These are phyloP conservation scores for Scomber scombrus DNA, from an alignment of 2,113 vertebrate species.

Conservation along the genomic window DNA sequence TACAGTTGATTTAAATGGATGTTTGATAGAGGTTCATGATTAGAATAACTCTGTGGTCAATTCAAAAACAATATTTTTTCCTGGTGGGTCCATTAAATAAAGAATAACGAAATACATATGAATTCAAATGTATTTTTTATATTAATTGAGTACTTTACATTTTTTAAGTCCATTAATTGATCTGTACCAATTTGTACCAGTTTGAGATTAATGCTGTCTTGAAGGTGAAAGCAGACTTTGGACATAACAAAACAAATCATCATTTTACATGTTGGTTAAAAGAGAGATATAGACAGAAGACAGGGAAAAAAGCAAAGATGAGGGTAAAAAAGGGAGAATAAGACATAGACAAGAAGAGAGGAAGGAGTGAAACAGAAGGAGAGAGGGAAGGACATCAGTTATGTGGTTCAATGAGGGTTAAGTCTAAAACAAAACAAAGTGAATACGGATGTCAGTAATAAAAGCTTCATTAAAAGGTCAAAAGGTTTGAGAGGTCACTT, in stretches of 20 bases:
- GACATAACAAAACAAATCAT: not conserved
- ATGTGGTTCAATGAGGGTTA: constrained; percentile 63
- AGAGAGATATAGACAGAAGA: not conserved
- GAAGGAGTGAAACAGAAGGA: constrained; percentile 5
- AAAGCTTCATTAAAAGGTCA: constrained; percentile 80
- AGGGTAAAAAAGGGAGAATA: constrained; percentile 13
- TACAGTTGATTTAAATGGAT: too few relatives aligned
- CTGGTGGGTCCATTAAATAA: too few relatives aligned
- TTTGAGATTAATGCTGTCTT: not conserved
- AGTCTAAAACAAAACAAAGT: constrained; percentile 68
- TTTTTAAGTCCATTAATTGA: not conserved
- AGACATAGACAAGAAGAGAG: not conserved
- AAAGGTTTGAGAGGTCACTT: constrained; percentile 72
- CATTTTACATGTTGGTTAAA: not conserved
- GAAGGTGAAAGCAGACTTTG: not conserved
- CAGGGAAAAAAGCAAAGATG: not conserved
- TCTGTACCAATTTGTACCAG: not conserved
- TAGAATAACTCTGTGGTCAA: too few relatives aligned
- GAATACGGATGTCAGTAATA: constrained; percentile 72
- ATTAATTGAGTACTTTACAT: not conserved
- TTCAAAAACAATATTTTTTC: too few relatives aligned
- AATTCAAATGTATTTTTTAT: too few relatives aligned
- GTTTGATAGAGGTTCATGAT: too few relatives aligned
- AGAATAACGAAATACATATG: too few relatives aligned
- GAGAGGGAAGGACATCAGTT: constrained; percentile 6